Evolutionary conservation across 2,888 invertebrate species (phyloP), one percentile per base, ranked within the genome.

Genomic region (Mesorhabditis spiculigera): DNA sequence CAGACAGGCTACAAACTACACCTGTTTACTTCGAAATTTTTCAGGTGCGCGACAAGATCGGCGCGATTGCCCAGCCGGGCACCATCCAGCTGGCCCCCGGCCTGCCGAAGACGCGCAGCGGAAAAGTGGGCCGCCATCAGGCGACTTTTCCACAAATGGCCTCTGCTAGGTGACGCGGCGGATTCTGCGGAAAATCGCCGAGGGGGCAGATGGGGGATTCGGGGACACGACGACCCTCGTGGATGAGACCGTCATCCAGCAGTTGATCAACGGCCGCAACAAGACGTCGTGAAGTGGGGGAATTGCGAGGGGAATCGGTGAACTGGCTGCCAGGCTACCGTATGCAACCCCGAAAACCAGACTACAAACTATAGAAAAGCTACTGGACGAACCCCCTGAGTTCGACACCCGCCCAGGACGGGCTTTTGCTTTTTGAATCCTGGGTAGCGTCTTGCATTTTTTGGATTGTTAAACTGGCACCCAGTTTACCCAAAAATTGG

Each of bases 61-160:
- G 97, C 1, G 93, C 96, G 0, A 95, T 98, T 87, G 97, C 97
- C 0, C 91, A 92, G 82, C 97, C 97, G 0, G 97, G 97, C 86
- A 91, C 92, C 58, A 91, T 98, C 71, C 97, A 98, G 78, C 91
- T 93, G 86, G 95, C 96, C 0, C 93, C 95, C 0, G 93, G 92
- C 0, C 89, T 98, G 75, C 98, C 98, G 0, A 85, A 85, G 73
- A 85, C 85, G 0, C 80, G 85, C 58, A 96, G 96, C 0, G 98
- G 98, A 3, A 98, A 98, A 88, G 96, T 75, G n/a, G 4, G 65
- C 16, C 65, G 1, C 8, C 63, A 42, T 42, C 10, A 65, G 3
- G n/a, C 16, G 41, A 64, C 10, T 64, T 10, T n/a, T n/a, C 10
- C 10, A 64, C 10, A 10, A 28, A 28, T 28, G 28, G 28, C 28